A percentile compares a stretch with the other conserved stretches of the same genome.
Conservation (phyloP, 2,888 invertebrate genomes). For the Abrostola triplasia region DNA sequence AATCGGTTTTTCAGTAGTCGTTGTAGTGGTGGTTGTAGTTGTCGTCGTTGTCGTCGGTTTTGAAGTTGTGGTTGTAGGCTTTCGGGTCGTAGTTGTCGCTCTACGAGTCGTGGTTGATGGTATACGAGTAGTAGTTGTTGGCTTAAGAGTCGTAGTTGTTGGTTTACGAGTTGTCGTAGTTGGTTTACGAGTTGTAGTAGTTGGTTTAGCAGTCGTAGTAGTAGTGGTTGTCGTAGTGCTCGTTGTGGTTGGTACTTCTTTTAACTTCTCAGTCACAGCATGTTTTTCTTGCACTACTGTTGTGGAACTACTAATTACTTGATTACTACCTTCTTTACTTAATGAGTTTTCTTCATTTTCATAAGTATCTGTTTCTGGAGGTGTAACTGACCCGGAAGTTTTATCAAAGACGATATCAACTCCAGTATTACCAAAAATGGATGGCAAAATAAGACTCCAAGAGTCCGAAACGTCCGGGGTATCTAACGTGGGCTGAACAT, state of each 20-base stretch:
- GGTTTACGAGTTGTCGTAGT: conserved; percentile 44
- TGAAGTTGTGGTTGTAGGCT: conserved; percentile 28
- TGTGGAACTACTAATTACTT: conserved; percentile 64
- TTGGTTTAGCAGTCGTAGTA: conserved; percentile 49
- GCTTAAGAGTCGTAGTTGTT: conserved; percentile 41
- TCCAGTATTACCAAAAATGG: conserved; percentile 92
- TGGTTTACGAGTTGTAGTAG: conserved; percentile 51
- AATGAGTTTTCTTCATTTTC: conserved; percentile 69
- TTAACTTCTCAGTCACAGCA: conserved; percentile 53
- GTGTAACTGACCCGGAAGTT: conserved; percentile 72
- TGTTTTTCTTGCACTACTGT: conserved; percentile 52
- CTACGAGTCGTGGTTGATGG: conserved; percentile 34
- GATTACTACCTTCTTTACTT: conserved; percentile 73
- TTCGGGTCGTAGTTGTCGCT: conserved; percentile 39
- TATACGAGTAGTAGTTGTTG: conserved; percentile 40
- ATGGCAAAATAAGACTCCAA: conserved; percentile 94
- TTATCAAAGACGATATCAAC: conserved; percentile 89
- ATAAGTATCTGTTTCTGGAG: conserved; percentile 82
- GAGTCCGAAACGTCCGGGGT: conserved; percentile 92
- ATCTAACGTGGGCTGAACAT: conserved; percentile 87
- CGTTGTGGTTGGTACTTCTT: conserved; percentile 46
- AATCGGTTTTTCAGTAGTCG: conserved; percentile 33
- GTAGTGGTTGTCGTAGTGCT: conserved; percentile 45
- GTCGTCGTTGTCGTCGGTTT: conserved; percentile 47
- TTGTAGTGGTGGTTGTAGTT: conserved; percentile 37